Conservation (phyloP, 30 jellyfish, hydroid and myxozoan genomes). For the Pelagia noctiluca region DNA sequence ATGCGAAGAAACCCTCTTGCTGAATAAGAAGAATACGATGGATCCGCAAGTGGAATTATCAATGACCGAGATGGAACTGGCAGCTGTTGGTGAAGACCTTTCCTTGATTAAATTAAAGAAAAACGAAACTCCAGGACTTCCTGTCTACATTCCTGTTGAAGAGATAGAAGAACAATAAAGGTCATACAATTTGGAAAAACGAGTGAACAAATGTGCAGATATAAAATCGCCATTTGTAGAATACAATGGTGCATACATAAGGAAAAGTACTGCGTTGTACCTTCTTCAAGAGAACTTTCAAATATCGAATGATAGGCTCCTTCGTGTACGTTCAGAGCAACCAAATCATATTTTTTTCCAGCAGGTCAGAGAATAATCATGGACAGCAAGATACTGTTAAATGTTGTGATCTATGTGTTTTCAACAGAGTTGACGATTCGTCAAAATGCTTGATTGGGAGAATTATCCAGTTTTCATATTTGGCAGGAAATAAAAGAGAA, state of each 20-base stretch:
- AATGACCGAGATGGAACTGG: too few species aligned
- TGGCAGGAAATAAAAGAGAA: conserved; percentile 43
- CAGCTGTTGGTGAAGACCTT: not conserved
- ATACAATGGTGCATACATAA: conserved; percentile 9
- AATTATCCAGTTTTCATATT: conserved; percentile 47
- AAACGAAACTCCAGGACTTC: not conserved
- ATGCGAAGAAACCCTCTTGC: not conserved
- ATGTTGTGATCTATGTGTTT: conserved; percentile 44
- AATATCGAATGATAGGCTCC: conserved; percentile 25
- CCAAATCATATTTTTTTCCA: conserved; percentile 43
- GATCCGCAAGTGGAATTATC: not conserved
- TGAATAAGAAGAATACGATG: not conserved
- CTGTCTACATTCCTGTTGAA: not conserved
- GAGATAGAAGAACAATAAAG: not conserved
- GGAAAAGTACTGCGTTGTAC: conserved; percentile 41
- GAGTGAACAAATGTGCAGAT: not conserved
- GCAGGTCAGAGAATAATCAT: not conserved
- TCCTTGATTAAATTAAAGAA: not conserved
- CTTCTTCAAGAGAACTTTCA: conserved; percentile 42
- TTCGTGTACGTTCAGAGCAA: conserved; percentile 53
- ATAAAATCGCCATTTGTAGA: not conserved
- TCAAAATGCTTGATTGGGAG: conserved; percentile 47
- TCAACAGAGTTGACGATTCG: conserved; percentile 31
- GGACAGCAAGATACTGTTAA: conserved; percentile 48
- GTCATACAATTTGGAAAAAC: not conserved